Evolutionary conservation across 2,888 invertebrate genomes (phyloP), one percentile per base, ranked within the genome.

Genomic region (Temnothorax rugatulus): DNA sequence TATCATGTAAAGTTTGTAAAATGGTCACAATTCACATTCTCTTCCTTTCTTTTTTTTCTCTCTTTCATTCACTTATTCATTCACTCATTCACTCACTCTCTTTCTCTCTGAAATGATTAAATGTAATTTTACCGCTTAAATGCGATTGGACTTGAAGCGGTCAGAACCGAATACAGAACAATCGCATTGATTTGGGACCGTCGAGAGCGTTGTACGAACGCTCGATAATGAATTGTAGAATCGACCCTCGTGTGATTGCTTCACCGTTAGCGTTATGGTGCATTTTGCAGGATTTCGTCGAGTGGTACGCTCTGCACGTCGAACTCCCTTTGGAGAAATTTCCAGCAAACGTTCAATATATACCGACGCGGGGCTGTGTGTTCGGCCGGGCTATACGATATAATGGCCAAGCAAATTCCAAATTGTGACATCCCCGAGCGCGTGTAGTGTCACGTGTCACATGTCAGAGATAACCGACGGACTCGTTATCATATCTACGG

Each of bases 361-460:
- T 29, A 73, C 59, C 79, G 73, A 50, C 38, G 73, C 47, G 34
- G 59, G 34, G 59, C 7, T 25, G 47, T 29, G 25, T 50, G 38
- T 59, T 79, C 44, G 71, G 38, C 71, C 29, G 18, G 54, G 29
- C 47, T 18, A 18, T 64, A 64, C 41, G 41, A 15, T 47, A 77
- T 81, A 81, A 81, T 61, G 50, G 59, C 38, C 79, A 57, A 59
- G 79, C 38, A 59, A 81, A 81, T 81, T 71, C 73, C 47, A 59
- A 81, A 81, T 73, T 81, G 50, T 73, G 73, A 81, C 50, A 61
- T 81, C 73, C 71, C 79, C 59, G 73, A 13, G 79, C 79, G 79
- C 59, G 73, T 73, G 73, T 81, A 61, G 73, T 59, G 59, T 81
- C 79, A 79, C 79, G 50, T 79, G 79, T 79, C 79, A 73, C 79